Evolutionary conservation across 2,113 vertebrate genomes (phyloP).

Genomic region (Myxocyprinus asiaticus): DNA sequence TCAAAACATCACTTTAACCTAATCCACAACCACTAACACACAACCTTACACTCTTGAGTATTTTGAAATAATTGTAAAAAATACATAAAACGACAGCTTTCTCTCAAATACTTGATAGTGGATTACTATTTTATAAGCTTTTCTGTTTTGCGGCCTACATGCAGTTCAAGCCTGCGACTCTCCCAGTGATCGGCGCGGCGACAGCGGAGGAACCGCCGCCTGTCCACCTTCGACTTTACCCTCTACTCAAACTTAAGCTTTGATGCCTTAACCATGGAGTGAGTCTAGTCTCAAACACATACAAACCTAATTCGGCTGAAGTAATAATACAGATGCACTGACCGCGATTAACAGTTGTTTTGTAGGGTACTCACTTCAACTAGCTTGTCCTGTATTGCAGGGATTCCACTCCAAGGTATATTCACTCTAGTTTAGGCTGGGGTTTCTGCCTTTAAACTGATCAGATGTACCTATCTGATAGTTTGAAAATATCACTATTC

Average conservation of each 20-base stretch:
- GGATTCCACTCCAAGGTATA: conserved; percentile 76
- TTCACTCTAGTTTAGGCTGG: conserved; percentile 76
- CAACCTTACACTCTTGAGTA: conserved; percentile 24
- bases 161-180: conserved; percentile 57
- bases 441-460: conserved; percentile 70
- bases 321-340: neutral
- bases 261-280: neutral
- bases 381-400: conserved; percentile 73
- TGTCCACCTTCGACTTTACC: conserved; percentile 39
- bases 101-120: neutral
- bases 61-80: neutral
- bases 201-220: conserved; percentile 27
- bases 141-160: conserved; percentile 54
- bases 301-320: neutral
- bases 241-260: conserved; percentile 20
- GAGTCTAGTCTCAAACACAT: conserved; percentile 1
- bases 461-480: conserved; percentile 60
- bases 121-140: neutral
- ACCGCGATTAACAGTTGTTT: conserved; percentile 24
- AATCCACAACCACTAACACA: neutral
- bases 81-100: neutral
- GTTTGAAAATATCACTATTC: conserved; percentile 59
- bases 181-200: conserved; percentile 46
- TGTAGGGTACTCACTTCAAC: conserved; percentile 42
- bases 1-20: neutral